Conservation (phyloP, 2,888 invertebrate species). For the Osmoderma eremita region DNA sequence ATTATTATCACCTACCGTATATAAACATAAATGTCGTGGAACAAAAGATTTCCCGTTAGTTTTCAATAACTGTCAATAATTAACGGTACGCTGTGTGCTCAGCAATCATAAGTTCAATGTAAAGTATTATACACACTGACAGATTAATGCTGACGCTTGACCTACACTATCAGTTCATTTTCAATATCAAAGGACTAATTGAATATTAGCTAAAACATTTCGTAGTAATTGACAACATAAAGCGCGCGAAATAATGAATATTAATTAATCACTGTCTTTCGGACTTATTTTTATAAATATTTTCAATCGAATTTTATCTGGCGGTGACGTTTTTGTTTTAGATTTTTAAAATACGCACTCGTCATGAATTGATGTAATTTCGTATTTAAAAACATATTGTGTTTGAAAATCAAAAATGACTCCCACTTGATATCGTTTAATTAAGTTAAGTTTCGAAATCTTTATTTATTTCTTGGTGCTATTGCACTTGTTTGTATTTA, state of each 20-base stretch:
- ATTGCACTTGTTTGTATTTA: too few species aligned
- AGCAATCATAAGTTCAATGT: background rate
- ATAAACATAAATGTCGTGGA: conserved; percentile 13
- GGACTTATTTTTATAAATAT: conserved; percentile 10
- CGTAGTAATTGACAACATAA: conserved; percentile 9
- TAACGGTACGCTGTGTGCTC: conserved; percentile 8
- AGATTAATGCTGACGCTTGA: conserved; percentile 28
- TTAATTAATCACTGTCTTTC: conserved; percentile 12
- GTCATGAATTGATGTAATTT: too few species aligned
- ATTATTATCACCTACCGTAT: conserved; percentile 19
- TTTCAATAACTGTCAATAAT: conserved; percentile 27
- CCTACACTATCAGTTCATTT: conserved; percentile 20
- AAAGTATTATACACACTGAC: conserved; percentile 5
- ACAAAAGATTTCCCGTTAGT: conserved; percentile 5
- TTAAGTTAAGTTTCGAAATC: too few species aligned
- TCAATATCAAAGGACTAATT: conserved; percentile 21
- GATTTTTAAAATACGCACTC: background rate
- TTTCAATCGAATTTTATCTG: conserved; percentile 9
- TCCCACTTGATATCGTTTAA: too few species aligned
- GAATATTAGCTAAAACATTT: conserved; percentile 27
- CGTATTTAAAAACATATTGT: too few species aligned
- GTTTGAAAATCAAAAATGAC: too few species aligned
- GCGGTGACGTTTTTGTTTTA: conserved; percentile 1
- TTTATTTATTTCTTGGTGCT: too few species aligned
- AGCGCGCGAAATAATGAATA: conserved; percentile 10